These are phyloP conservation scores for Papilio aristodemus DNA, from an alignment of 1,140 invertebrate genomes.

Conservation along the genomic window DNA sequence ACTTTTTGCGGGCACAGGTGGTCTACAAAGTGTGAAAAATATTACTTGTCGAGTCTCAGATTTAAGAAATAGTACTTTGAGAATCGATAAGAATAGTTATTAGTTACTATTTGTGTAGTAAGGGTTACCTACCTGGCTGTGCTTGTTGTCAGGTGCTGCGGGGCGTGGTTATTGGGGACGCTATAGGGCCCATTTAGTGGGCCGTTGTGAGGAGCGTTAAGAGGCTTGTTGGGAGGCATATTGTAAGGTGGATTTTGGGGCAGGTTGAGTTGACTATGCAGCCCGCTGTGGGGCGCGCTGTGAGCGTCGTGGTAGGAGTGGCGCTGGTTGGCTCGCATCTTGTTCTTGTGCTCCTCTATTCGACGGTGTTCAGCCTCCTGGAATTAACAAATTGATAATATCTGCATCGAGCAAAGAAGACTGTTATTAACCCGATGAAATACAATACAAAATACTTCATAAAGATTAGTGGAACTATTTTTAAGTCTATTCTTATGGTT, in stretches of 20 bases:
- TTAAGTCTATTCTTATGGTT: no score
- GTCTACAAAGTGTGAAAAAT: conserved; percentile 15
- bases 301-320: conserved; percentile 59
- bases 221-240: neutral
- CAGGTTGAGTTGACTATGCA: neutral
- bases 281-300: conserved; percentile 26
- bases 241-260: neutral
- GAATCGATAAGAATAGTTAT: neutral
- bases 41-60: neutral
- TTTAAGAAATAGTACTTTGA: neutral
- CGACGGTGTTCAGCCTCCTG: conserved; percentile 95
- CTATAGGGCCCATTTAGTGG: neutral
- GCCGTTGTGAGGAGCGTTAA: neutral
- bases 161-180: neutral
- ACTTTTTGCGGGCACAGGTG: conserved; percentile 22
- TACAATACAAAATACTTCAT: no score
- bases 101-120: neutral
- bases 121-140: neutral
- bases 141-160: neutral
- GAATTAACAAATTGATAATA: conserved; percentile 30
- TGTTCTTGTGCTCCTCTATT: conserved; percentile 84
- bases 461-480: no score
- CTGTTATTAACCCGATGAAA: no score
- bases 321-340: conserved; percentile 53
- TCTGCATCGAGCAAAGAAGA: neutral